phyloP scores from a whole-genome alignment of 1,140 invertebrate genomes.

The Acyrthosiphon pisum region DNA sequence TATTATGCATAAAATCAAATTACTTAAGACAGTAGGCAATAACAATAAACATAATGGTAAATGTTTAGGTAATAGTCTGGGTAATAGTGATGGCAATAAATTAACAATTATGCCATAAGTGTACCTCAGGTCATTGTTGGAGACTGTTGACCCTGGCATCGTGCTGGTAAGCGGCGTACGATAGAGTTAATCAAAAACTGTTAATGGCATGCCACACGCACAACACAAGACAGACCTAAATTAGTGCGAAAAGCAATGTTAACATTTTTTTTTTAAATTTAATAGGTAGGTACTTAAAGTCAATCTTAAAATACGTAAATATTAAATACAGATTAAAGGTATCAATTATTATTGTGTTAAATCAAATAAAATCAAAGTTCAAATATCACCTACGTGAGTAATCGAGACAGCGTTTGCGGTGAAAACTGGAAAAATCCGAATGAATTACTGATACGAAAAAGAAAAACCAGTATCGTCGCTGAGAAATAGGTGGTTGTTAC shows the following conservation, averaged over 20 bases:
- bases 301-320: not conserved
- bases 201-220: constrained; percentile 14
- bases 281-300: not conserved
- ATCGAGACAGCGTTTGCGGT: not conserved
- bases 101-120: not conserved
- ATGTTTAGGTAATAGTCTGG: not conserved
- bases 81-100: not conserved
- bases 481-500: not conserved
- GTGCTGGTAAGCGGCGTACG: not conserved
- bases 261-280: not conserved
- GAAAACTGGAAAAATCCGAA: not conserved
- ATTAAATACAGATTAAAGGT: not conserved
- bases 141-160: constrained; percentile 42
- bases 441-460: not conserved
- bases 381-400: not conserved
- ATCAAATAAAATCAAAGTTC: not conserved
- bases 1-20: not conserved
- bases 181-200: not conserved
- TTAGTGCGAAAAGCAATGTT: constrained; percentile 16
- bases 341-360: not conserved
- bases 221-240: constrained; percentile 15
- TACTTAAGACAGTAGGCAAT: not conserved
- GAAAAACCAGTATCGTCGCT: not conserved
- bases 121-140: constrained; percentile 34
- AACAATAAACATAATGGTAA: not conserved